Base-by-base conservation (phyloP, 2,888 invertebrate species). In the Pollenia labialis region DNA sequence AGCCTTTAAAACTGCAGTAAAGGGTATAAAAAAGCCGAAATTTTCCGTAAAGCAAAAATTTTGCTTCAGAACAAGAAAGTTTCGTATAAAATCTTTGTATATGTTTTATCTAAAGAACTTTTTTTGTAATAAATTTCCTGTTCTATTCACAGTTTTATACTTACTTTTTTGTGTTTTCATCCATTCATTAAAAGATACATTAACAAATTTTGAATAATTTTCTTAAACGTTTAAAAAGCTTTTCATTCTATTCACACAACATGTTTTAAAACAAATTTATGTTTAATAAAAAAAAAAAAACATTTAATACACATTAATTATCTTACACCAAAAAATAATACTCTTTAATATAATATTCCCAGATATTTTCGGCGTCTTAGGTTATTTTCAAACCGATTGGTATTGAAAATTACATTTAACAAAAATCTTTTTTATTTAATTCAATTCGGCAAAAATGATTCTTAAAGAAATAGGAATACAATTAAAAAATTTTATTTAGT, bases 151-250 rank as follows among this genome's bases (percentile, higher is more conserved):
- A 52, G 1, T 32, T 32, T 32, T 32, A 32, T 58, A 74, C 72
- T 74, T 76, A 54, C 46, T 77, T 54, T 4, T n/a, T 6, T 14
- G 10, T 14, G 10, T 32, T 32, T 32, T 32, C 6, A 23, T 32
- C 32, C 4, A 32, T 32, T 32, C 4, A 40, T 14, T 2, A 52
- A 32, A 9, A 23, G 16, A 40, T 23, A 48, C 11, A 32, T 62
- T 11, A 75, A 40, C 18, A 66, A 52, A 56, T 48, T 32, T 68
- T 11, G 12, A 58, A 23, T 52, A 50, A 32, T 16, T 56, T 60
- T 77, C 32, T 68, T 68, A 56, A 77, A 40, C 16, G 4, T 54
- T 77, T 77, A 66, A 56, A 68, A 77, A 77, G 46, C 66, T 68
- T 58, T 46, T 66, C 32, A 68, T 58, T 68, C 56, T 40, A 58